Evolutionary conservation across 2,888 invertebrate species (phyloP).

Genomic region (Oegoconia quadripuncta): DNA sequence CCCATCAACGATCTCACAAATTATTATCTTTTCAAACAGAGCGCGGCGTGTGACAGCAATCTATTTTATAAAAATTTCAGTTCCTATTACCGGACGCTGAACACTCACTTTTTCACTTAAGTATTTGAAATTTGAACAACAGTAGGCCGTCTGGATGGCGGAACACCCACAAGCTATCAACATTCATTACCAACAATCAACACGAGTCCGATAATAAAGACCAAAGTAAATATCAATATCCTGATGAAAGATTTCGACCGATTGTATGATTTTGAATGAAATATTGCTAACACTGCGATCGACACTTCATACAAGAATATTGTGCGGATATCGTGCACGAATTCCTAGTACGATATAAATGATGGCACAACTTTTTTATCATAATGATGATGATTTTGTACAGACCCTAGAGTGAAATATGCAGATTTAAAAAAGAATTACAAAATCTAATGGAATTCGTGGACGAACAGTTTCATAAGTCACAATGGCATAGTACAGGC

Average conservation of each 20-base stretch:
- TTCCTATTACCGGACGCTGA: slow-evolving; percentile 27
- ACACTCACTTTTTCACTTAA: not conserved
- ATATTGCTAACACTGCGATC: slow-evolving; percentile 43
- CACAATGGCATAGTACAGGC: slow-evolving; percentile 54
- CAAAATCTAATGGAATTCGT: slow-evolving; percentile 45
- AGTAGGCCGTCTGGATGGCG: too few relatives aligned
- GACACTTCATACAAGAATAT: slow-evolving; percentile 43
- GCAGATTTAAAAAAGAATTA: slow-evolving; percentile 21
- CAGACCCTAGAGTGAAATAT: slow-evolving; percentile 23
- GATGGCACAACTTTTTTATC: slow-evolving; percentile 18
- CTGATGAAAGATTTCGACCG: slow-evolving; percentile 19
- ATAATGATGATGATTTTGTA: slow-evolving; percentile 18
- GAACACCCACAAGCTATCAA: too few relatives aligned
- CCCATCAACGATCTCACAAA: not conserved
- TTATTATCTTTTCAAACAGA: slow-evolving; percentile 17
- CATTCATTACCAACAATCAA: too few relatives aligned
- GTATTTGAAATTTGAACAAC: too few relatives aligned
- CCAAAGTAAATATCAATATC: slow-evolving; percentile 26
- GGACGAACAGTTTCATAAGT: slow-evolving; percentile 39
- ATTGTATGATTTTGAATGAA: not conserved
- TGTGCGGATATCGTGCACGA: slow-evolving; percentile 46
- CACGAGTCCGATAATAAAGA: too few relatives aligned
- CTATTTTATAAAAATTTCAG: slow-evolving; percentile 11
- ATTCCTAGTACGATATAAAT: slow-evolving; percentile 27
- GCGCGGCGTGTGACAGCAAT: slow-evolving; percentile 25